A percentile compares a stretch with the other conserved stretches of the same genome.
phyloP scores from a whole-genome alignment of 2,888 invertebrate genomes.

The Criorhina ranunculi region DNA sequence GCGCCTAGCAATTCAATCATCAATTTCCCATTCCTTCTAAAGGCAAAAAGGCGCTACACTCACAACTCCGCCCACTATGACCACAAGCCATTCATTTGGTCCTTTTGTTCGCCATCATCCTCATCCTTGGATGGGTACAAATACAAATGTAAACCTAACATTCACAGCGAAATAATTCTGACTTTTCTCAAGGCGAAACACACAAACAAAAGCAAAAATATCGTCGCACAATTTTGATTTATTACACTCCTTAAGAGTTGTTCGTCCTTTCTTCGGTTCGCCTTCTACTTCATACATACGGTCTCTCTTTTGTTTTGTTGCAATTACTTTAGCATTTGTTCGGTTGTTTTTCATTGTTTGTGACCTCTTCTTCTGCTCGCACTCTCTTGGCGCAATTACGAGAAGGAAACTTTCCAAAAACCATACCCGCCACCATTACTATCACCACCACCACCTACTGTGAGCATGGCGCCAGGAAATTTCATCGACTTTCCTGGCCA shows the following conservation, averaged over 20 bases:
- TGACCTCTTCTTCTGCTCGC: conserved; percentile 26
- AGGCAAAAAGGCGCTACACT: conserved; percentile 32
- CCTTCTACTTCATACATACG: background rate
- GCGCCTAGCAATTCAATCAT: conserved; percentile 57
- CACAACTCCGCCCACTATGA: conserved; percentile 44
- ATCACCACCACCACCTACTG: conserved; percentile 65
- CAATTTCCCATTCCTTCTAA: background rate
- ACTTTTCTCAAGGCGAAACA: conserved; percentile 58
- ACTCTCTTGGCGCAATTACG: conserved; percentile 20
- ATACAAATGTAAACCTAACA: conserved; percentile 43
- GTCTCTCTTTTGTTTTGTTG: conserved; percentile 49
- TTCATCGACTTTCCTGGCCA: conserved; percentile 71
- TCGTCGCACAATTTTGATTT: conserved; percentile 74
- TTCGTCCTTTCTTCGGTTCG: conserved; percentile 50
- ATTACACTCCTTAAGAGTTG: conserved; percentile 58
- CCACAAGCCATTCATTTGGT: conserved; percentile 71
- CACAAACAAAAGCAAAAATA: conserved; percentile 64
- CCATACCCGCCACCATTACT: conserved; percentile 45
- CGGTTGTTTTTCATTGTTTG: conserved; percentile 25
- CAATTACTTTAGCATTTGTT: conserved; percentile 54
- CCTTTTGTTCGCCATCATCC: conserved; percentile 61
- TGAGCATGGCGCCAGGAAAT: conserved; percentile 75
- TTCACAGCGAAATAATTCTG: conserved; percentile 60
- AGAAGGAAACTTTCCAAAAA: conserved; percentile 53
- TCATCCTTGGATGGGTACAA: conserved; percentile 58